Evolutionary conservation across 2,888 invertebrate species (phyloP).

Genomic region (Chrysina gloriosa): DNA sequence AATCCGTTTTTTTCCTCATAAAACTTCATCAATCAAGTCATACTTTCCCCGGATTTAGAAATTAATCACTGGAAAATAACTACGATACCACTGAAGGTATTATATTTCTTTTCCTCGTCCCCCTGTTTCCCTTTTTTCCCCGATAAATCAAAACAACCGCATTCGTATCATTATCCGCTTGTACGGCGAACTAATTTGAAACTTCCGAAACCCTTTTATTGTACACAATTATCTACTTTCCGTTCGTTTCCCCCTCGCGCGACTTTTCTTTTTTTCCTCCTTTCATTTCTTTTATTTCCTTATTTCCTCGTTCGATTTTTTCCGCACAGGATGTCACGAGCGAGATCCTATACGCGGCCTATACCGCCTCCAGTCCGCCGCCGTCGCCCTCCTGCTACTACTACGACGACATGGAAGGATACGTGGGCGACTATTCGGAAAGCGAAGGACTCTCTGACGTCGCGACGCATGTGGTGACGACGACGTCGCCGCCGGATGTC

Average conservation of each 20-base stretch:
- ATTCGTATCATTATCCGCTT: too few relatives aligned
- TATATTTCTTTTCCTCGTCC: not conserved
- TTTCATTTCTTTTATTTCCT: not conserved
- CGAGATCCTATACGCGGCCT: conserved; percentile 39
- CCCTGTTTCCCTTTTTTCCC: not conserved
- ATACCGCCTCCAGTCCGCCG: conserved; percentile 31
- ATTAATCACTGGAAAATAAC: conserved; percentile 6
- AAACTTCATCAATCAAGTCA: conserved; percentile 1
- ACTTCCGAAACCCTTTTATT: too few relatives aligned
- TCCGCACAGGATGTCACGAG: conserved; percentile 35
- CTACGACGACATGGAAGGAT: conserved; percentile 53
- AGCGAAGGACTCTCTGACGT: conserved; percentile 50
- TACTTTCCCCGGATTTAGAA: not conserved
- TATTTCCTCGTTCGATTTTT: not conserved
- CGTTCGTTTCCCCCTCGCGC: not conserved
- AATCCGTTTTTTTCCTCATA: not conserved
- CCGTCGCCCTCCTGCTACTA: conserved; percentile 47
- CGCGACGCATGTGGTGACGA: conserved; percentile 27
- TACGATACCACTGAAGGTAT: not conserved
- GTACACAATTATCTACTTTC: too few relatives aligned
- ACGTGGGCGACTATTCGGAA: conserved; percentile 54
- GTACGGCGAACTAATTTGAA: too few relatives aligned
- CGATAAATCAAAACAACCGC: too few relatives aligned
- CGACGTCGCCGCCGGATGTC: conserved; percentile 44
- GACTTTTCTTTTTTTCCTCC: not conserved